phyloP scores from a whole-genome alignment of 2,888 invertebrate genomes.

The Andrena bicolor region DNA sequence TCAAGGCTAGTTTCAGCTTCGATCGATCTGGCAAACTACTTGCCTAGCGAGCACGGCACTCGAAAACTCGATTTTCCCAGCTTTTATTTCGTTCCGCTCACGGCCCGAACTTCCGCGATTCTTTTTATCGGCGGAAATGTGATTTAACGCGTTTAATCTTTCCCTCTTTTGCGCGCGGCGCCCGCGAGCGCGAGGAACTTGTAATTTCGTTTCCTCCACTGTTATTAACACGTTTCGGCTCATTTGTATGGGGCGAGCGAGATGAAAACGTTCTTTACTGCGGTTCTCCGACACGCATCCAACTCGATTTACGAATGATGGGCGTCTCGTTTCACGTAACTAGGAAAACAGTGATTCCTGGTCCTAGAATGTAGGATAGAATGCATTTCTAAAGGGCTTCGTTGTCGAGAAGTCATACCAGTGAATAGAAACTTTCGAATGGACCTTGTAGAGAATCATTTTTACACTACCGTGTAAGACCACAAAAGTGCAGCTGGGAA shows the following conservation, averaged over 20 bases:
- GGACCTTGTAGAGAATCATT: too few species aligned
- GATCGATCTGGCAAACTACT: slow-evolving; percentile 73
- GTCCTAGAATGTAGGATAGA: too few species aligned
- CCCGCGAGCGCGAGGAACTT: slow-evolving; percentile 3
- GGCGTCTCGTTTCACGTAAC: too few species aligned
- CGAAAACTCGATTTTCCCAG: slow-evolving; percentile 60
- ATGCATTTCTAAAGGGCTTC: too few species aligned
- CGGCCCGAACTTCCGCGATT: slow-evolving; percentile 49
- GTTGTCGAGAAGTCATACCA: too few species aligned
- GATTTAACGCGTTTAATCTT: slow-evolving; percentile 41
- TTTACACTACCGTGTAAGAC: too few species aligned
- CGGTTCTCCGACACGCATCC: too few species aligned
- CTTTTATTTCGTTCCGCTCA: slow-evolving; percentile 66
- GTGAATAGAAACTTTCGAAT: too few species aligned
- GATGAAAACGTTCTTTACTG: background rate
- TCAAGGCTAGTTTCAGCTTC: slow-evolving; percentile 67
- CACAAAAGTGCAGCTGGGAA: too few species aligned
- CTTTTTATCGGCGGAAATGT: slow-evolving; percentile 49
- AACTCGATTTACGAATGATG: too few species aligned
- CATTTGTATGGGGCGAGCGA: background rate
- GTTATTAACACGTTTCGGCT: slow-evolving; percentile 7
- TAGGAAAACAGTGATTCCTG: too few species aligned
- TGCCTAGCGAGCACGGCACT: slow-evolving; percentile 41
- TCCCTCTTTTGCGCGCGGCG: background rate
- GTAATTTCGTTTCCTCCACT: slow-evolving; percentile 12